A percentile compares a stretch with the other conserved stretches of the same genome.
Evolutionary conservation across 1,140 invertebrate species (phyloP).

Genomic region (Megathymus violae): DNA sequence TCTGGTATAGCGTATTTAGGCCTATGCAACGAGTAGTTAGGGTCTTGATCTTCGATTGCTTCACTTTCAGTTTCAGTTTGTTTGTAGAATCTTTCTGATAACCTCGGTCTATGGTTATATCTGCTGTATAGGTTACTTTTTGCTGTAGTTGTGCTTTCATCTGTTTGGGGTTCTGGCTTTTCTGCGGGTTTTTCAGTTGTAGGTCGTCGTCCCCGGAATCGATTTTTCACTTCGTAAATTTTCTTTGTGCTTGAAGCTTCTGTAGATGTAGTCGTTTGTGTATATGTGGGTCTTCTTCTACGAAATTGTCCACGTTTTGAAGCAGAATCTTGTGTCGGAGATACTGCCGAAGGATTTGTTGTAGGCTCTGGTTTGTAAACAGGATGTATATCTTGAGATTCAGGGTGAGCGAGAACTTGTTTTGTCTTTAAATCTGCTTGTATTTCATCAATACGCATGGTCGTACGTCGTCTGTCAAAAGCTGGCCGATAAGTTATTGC

Average conservation of each 20-base stretch:
- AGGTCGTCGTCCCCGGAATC: slow-evolving; percentile 71
- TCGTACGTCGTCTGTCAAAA: slow-evolving; percentile 75
- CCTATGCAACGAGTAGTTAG: slow-evolving; percentile 77
- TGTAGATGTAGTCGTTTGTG: slow-evolving; percentile 61
- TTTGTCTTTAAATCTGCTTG: slow-evolving; percentile 81
- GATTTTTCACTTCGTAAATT: slow-evolving; percentile 70
- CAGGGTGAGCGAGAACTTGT: slow-evolving; percentile 65
- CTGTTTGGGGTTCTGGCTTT: slow-evolving; percentile 61
- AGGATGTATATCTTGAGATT: slow-evolving; percentile 70
- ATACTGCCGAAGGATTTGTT: slow-evolving; percentile 50
- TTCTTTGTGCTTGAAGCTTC: slow-evolving; percentile 62
- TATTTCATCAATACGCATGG: slow-evolving; percentile 83
- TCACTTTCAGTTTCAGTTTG: slow-evolving; percentile 63
- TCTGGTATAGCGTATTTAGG: slow-evolving; percentile 74
- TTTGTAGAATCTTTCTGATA: slow-evolving; percentile 74
- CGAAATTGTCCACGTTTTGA: slow-evolving; percentile 67
- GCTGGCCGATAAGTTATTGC: slow-evolving; percentile 78
- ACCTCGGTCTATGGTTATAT: slow-evolving; percentile 62
- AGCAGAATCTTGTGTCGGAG: slow-evolving; percentile 49
- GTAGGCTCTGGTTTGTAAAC: slow-evolving; percentile 74
- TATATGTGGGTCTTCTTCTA: slow-evolving; percentile 62
- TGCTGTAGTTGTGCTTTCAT: slow-evolving; percentile 53
- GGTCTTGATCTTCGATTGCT: slow-evolving; percentile 74
- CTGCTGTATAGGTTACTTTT: slow-evolving; percentile 52
- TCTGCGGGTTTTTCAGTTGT: slow-evolving; percentile 72